A percentile compares a stretch with the other conserved stretches of the same genome.
These are phyloP conservation scores for Diacarnus erythraeanus DNA, from an alignment of 37 sponge, comb jelly and placozoan species.

Conservation along the genomic window DNA sequence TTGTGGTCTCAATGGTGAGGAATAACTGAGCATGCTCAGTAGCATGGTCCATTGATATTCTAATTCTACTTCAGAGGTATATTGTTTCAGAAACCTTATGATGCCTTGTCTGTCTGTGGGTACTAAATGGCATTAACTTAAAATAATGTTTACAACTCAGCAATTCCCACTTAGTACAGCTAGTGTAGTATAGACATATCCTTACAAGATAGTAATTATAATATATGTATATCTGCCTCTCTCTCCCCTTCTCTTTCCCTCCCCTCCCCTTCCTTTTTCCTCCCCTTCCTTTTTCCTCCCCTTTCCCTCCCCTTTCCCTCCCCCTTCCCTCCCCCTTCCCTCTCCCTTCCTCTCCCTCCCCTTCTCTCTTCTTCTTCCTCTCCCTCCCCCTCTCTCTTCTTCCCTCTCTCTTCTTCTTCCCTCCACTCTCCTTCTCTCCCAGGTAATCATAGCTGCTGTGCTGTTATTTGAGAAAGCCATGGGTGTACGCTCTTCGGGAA, in stretches of 20 bases:
- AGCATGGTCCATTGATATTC: too few relatives aligned
- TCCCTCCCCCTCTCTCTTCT: neutral
- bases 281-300: neutral
- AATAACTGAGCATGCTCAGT: too few relatives aligned
- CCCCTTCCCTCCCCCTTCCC: neutral
- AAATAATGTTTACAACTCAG: too few relatives aligned
- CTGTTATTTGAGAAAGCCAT: constrained; percentile 25
- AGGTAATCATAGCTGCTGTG: constrained; percentile 49
- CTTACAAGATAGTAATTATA: too few relatives aligned
- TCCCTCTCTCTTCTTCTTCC: too few relatives aligned
- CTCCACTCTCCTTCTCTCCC: too few relatives aligned
- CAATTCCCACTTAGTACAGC: too few relatives aligned
- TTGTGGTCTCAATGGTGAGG: constrained; percentile 52
- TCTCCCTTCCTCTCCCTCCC: neutral
- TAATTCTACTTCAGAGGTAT: too few relatives aligned
- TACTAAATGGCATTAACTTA: too few relatives aligned
- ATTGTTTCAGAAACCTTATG: too few relatives aligned
- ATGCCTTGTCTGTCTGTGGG: too few relatives aligned
- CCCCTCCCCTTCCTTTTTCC: neutral
- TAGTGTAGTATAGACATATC: too few relatives aligned
- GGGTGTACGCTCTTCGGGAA: constrained; percentile 68
- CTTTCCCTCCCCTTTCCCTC: neutral
- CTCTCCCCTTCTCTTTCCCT: neutral
- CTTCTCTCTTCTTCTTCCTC: neutral
- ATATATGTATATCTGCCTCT: neutral